phyloP scores from a whole-genome alignment of 1,140 invertebrate species.

The Hypsibius dujardini region DNA sequence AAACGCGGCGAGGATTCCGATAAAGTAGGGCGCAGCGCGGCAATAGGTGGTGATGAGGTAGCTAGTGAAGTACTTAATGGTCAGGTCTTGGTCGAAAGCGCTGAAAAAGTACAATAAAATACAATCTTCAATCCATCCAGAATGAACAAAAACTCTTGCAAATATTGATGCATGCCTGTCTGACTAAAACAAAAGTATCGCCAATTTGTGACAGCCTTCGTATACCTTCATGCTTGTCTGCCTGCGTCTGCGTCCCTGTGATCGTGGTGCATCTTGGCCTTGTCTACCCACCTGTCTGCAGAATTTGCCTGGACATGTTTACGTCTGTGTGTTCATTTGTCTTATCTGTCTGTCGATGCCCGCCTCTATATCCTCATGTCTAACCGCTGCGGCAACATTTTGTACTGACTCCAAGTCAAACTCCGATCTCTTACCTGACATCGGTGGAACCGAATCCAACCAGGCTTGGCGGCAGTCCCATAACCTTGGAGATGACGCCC shows the following conservation, averaged over 20 bases:
- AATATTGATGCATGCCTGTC: no score
- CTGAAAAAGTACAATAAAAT: neutral
- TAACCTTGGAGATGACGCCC: slow-evolving; percentile 9
- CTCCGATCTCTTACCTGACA: neutral
- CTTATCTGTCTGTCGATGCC: no score
- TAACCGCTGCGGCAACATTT: no score
- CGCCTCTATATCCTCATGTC: no score
- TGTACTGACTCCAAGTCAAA: neutral
- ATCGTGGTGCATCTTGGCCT: no score
- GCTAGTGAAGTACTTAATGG: neutral
- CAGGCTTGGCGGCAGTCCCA: slow-evolving; percentile 7
- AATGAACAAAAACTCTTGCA: neutral
- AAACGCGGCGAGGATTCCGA: neutral
- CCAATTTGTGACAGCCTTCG: no score
- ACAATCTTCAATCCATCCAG: neutral
- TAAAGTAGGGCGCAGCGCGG: slow-evolving; percentile 4
- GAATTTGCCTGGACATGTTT: no score
- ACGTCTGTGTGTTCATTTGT: no score
- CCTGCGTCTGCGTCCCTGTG: no score
- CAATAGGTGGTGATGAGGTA: neutral
- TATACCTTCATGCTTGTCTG: no score
- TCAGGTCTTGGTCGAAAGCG: slow-evolving; percentile 1
- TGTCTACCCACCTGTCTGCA: no score
- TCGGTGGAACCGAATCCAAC: neutral
- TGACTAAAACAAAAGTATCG: no score